Conservation (phyloP, 1,140 invertebrate species). For the Scylla paramamosain region DNA sequence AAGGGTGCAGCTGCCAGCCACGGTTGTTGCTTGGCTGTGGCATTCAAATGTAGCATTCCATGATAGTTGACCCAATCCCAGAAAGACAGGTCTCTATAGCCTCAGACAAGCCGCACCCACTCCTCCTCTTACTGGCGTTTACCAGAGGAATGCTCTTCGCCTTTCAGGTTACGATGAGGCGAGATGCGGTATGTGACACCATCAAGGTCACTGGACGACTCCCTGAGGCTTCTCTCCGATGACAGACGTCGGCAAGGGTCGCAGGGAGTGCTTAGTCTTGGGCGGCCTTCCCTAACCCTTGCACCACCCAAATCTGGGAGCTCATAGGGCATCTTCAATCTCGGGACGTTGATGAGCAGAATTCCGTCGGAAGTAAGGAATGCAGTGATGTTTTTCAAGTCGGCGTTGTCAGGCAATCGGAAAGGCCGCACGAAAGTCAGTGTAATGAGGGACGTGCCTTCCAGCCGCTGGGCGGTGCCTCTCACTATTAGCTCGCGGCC, state of each 20-base stretch:
- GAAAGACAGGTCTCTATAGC: too few species aligned
- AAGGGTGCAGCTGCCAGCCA: too few species aligned
- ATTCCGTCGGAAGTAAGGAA: conserved; percentile 58
- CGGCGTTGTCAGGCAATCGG: conserved; percentile 34
- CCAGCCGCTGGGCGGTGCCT: conserved; percentile 14
- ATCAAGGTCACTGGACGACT: conserved; percentile 36
- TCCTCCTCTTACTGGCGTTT: too few species aligned
- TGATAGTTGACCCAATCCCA: too few species aligned
- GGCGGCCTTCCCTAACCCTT: not conserved
- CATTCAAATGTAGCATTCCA: too few species aligned
- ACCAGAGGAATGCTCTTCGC: too few species aligned
- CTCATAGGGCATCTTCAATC: not conserved
- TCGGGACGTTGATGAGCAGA: conserved; percentile 49
- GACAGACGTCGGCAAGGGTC: not conserved
- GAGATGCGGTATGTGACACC: conserved; percentile 8
- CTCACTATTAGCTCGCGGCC: conserved; percentile 52
- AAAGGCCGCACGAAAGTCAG: conserved; percentile 55
- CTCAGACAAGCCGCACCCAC: too few species aligned
- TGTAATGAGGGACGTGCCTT: conserved; percentile 37
- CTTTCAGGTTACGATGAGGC: not conserved
- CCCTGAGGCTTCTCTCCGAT: conserved; percentile 1
- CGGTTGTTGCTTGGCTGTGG: too few species aligned
- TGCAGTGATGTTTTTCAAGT: conserved; percentile 50
- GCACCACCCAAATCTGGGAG: not conserved
- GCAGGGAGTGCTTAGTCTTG: not conserved